Base-by-base conservation (phyloP, 2,888 invertebrate species). In the Lepidochitona cinerea region DNA sequence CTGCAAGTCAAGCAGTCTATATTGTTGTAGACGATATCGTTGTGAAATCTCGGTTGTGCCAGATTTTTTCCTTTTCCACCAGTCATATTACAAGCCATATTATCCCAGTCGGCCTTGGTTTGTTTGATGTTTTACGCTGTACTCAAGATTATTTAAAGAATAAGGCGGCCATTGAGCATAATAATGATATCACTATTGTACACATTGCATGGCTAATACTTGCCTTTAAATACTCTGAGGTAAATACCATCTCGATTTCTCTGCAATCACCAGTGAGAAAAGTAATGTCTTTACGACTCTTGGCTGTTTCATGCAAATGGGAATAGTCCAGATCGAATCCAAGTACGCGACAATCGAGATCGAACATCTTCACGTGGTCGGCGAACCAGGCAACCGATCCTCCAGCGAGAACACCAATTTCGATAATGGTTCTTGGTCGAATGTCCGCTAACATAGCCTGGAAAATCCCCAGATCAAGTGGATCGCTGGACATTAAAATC, bases 201-300 rank as follows among this genome's bases (percentile, higher is more conserved):
- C n/a, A n/a, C n/a, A n/a, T n/a, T n/a, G n/a, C n/a, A n/a, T n/a
- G n/a, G n/a, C n/a, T n/a, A n/a, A n/a, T 7, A 2, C 49, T 32
- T 37, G 41, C 68, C 68, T 41, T 23, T 12, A 68, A 12, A 37
- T 41, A 0, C 37, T 68, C 32, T n/a, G 68, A 41, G 1, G 41
- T n/a, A 5, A 68, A 37, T 1, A 41, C 41, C n/a, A 41, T 41
- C 41, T 68, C 68, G 18, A 68, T 37, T 23, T 37, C 41, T 26
- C 41, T 68, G 37, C 37, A 41, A 32, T 68, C 68, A 0, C 68
- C 68, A 14, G 37, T 23, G n/a, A 68, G 68, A n/a, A 37, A 68
- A 12, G 41, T 68, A 6, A 68, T 33, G 4, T 32, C 41, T 12
- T 68, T 41, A 1, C 41, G 14, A 23, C 23, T 5, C 18, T 23